These are phyloP conservation scores for Folsomia manolachei DNA, from an alignment of 2,888 invertebrate species.

Conservation along the genomic window DNA sequence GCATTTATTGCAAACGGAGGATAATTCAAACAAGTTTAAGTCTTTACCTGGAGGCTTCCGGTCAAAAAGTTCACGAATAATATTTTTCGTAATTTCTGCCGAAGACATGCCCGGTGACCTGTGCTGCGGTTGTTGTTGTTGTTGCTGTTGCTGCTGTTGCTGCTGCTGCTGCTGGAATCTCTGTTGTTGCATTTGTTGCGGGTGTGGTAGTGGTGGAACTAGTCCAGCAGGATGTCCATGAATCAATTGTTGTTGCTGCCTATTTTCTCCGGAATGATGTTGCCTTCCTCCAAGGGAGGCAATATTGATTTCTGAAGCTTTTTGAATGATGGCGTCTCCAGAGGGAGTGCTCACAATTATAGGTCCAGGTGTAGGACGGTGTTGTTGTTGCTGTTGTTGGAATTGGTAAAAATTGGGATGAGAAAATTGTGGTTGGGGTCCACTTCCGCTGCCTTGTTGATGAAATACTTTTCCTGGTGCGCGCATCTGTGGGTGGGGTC, in stretches of 20 bases:
- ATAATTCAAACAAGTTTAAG: not conserved
- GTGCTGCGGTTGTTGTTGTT: conserved; percentile 12
- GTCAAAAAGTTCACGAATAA: conserved; percentile 44
- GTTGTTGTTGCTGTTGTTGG: conserved; percentile 28
- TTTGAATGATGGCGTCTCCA: conserved; percentile 37
- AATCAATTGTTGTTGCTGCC: conserved; percentile 5
- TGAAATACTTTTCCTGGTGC: conserved; percentile 14
- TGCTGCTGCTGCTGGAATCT: not conserved
- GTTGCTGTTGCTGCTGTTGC: conserved; percentile 18
- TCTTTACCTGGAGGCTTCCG: conserved; percentile 29
- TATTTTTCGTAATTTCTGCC: conserved; percentile 44
- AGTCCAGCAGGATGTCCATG: not conserved
- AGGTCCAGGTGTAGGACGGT: conserved; percentile 24
- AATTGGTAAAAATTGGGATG: conserved; percentile 18
- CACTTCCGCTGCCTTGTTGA: conserved; percentile 6
- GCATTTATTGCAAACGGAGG: not conserved
- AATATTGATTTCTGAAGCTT: conserved; percentile 34
- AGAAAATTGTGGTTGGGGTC: conserved; percentile 38
- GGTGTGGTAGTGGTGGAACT: conserved; percentile 5
- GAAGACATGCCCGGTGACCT: conserved; percentile 18
- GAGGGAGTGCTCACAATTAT: conserved; percentile 18
- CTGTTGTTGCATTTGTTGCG: conserved; percentile 7
- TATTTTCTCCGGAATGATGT: conserved; percentile 18
- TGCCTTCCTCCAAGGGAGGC: not conserved
- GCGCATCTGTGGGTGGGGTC: conserved; percentile 17